phyloP scores from a whole-genome alignment of 2,888 invertebrate genomes.

The Xanthia togata region DNA sequence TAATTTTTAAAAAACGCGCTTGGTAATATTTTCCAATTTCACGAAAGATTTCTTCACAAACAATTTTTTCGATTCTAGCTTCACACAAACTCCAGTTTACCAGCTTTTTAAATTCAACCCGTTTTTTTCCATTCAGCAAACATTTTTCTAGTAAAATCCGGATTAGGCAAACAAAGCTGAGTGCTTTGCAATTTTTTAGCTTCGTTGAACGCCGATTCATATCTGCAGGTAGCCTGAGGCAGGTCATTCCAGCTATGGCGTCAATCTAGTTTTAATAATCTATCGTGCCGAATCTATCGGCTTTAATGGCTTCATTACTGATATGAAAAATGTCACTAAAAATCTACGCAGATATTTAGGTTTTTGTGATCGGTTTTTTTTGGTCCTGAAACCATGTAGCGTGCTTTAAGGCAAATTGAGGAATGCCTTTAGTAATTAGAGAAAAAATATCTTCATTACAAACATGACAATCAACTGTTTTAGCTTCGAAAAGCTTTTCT shows the following conservation, averaged over 20 bases:
- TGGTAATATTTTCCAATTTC: not conserved
- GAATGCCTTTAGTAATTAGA: not conserved
- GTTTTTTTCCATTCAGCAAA: slow-evolving; percentile 22
- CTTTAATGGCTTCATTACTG: not conserved
- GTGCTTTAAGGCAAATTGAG: too few species aligned
- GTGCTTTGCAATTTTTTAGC: slow-evolving; percentile 54
- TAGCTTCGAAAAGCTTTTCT: not conserved
- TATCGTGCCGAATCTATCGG: not conserved
- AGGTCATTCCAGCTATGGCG: not conserved
- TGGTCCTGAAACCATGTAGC: too few species aligned
- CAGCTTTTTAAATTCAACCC: not conserved
- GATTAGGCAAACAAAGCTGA: slow-evolving; percentile 36
- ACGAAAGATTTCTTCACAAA: not conserved
- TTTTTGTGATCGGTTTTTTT: not conserved
- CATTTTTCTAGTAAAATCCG: slow-evolving; percentile 12
- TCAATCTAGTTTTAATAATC: slow-evolving; percentile 1
- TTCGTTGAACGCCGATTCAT: slow-evolving; percentile 15
- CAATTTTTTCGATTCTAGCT: not conserved
- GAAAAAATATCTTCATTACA: not conserved
- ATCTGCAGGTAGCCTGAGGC: slow-evolving; percentile 34
- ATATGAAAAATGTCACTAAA: not conserved
- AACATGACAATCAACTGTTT: not conserved
- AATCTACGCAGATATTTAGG: too few species aligned
- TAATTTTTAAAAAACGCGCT: not conserved
- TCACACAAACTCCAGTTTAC: not conserved